Percentiles rank a stretch among this genome's conserved stretches.
phyloP scores from a whole-genome alignment of 1,140 invertebrate genomes.

The Onthophagus taurus region DNA sequence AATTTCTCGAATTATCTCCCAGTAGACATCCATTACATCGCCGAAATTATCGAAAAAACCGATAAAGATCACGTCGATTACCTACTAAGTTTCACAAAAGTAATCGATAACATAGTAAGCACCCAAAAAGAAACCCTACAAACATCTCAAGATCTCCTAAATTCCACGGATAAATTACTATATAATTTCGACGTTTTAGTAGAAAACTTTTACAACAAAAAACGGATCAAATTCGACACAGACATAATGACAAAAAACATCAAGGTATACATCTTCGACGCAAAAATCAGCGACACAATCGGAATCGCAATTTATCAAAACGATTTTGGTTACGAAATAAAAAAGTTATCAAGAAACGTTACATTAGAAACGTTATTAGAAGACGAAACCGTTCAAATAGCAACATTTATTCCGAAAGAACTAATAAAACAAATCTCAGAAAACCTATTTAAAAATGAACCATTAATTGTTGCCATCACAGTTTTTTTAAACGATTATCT shows the following conservation, averaged over 20 bases:
- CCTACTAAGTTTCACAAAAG: conserved; percentile 1
- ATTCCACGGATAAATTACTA: conserved; percentile 9
- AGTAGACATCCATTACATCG: conserved; percentile 8
- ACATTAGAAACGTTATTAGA: not conserved
- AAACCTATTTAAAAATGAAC: not conserved
- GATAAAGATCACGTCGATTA: not conserved
- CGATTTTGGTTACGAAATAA: not conserved
- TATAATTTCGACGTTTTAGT: conserved; percentile 9
- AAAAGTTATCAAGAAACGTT: not conserved
- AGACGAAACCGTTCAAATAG: conserved; percentile 1
- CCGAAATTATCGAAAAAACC: conserved; percentile 5
- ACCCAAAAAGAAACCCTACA: not conserved
- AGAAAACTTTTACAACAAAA: conserved; percentile 1
- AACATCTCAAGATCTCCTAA: conserved; percentile 3
- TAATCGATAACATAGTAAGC: conserved; percentile 9
- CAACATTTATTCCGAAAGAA: not conserved
- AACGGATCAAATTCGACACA: not conserved
- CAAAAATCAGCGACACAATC: not conserved
- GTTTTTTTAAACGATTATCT: conserved; percentile 9
- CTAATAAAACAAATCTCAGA: conserved; percentile 8
- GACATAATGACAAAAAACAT: conserved; percentile 5
- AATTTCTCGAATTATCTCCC: conserved; percentile 2
- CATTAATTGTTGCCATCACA: conserved; percentile 6
- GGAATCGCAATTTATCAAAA: conserved; percentile 2
- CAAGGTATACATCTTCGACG: conserved; percentile 6